phyloP scores from a whole-genome alignment of 2,797 vertebrate genomes.

The Mormyrops boulengeri region DNA sequence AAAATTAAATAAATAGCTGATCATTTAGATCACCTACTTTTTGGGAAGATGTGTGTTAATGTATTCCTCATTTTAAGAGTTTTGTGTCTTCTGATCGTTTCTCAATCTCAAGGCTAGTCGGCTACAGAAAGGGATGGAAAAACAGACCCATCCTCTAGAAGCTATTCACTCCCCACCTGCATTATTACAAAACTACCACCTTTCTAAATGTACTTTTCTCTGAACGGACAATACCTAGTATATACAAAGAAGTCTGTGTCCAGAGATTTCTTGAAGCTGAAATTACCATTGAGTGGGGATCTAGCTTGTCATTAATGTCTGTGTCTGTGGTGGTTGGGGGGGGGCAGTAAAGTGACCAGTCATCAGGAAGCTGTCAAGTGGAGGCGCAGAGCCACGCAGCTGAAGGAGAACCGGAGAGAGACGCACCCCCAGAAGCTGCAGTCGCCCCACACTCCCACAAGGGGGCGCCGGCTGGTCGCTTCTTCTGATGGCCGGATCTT shows the following conservation, averaged over 20 bases:
- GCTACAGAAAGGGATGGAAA: not conserved
- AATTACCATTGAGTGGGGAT: not conserved
- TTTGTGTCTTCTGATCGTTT: not conserved
- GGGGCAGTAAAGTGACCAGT: constrained; percentile 50
- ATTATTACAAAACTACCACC: not conserved
- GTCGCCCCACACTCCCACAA: constrained; percentile 46
- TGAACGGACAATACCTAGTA: not conserved
- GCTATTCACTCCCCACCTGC: not conserved
- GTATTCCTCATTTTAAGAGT: not conserved
- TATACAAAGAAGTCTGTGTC: not conserved
- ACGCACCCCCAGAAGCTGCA: constrained; percentile 32
- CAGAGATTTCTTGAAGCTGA: not conserved
- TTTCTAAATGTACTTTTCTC: not conserved
- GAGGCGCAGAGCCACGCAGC: constrained; percentile 54
- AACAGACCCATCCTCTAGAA: not conserved
- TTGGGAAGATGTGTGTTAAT: not conserved
- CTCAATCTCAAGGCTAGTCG: not conserved
- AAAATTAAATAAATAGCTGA: not conserved
- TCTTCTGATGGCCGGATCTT: constrained; percentile 23
- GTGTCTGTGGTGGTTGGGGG: not conserved
- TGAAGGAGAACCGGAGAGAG: constrained; percentile 43
- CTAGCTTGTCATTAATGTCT: not conserved
- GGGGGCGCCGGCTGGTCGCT: constrained; percentile 24
- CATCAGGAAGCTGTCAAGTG: constrained; percentile 58
- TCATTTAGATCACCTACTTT: not conserved